A percentile compares a stretch with the other conserved stretches of the same genome.
These are phyloP conservation scores for Loriculus beryllinus DNA, from an alignment of 2,797 vertebrate genomes.

Conservation along the genomic window DNA sequence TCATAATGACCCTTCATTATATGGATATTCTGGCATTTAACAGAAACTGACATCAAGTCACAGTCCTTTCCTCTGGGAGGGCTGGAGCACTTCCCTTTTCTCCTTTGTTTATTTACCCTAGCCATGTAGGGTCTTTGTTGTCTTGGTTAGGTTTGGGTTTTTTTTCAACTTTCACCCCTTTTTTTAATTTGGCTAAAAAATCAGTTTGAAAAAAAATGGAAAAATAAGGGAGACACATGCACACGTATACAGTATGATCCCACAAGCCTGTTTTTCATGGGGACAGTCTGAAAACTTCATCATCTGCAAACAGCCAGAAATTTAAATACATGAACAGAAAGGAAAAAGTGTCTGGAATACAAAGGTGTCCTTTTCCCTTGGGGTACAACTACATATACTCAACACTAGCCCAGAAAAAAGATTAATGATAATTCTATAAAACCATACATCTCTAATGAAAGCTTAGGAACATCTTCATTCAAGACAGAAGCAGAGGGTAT, in stretches of 20 bases:
- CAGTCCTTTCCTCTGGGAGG: background rate
- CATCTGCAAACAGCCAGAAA: background rate
- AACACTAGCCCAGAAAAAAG: background rate
- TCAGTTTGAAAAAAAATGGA: background rate
- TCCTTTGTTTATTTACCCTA: background rate
- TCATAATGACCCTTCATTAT: background rate
- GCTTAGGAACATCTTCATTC: constrained; percentile 7
- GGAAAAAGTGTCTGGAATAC: background rate
- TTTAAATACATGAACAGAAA: background rate
- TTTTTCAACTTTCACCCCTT: background rate
- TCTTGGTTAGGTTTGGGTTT: background rate
- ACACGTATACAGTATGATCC: background rate
- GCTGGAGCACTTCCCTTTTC: background rate
- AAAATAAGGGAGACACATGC: background rate
- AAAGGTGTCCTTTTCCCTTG: background rate
- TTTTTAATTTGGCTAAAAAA: background rate
- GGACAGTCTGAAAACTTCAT: background rate
- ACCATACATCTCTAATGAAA: constrained; percentile 44
- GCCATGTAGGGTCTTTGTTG: background rate
- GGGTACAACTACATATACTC: background rate
- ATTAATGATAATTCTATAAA: constrained; percentile 50
- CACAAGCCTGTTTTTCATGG: background rate
- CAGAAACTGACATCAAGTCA: background rate
- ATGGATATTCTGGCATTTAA: background rate
- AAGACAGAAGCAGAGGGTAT: background rate